phyloP scores from a whole-genome alignment of 2,888 invertebrate species.

The Xylota segnis region DNA sequence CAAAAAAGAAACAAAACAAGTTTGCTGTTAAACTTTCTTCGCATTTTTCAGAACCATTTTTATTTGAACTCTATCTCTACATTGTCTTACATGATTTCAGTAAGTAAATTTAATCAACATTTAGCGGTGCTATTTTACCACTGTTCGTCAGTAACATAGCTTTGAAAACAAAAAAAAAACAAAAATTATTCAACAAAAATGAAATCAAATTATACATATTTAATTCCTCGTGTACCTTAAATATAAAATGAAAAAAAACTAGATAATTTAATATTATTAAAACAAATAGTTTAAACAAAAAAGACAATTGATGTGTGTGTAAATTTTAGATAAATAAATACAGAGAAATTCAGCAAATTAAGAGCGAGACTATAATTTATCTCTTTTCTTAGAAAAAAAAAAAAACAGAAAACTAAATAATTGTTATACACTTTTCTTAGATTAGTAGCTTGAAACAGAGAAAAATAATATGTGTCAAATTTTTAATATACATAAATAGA shows the following conservation, averaged over 20 bases:
- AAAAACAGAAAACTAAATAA: conserved; percentile 15
- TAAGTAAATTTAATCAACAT: conserved; percentile 55
- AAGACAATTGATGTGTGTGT: conserved; percentile 41
- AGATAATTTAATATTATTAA: conserved; percentile 54
- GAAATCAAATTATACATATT: conserved; percentile 68
- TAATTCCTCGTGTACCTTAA: conserved; percentile 74
- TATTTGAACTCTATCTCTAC: conserved; percentile 15
- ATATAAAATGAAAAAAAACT: conserved; percentile 31
- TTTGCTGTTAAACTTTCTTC: conserved; percentile 51
- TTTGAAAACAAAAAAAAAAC: conserved; percentile 26
- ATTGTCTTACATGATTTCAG: conserved; percentile 23
- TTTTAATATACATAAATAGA: conserved; percentile 60
- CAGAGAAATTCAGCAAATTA: conserved; percentile 15
- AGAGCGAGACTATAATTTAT: conserved; percentile 50
- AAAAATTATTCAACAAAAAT: conserved; percentile 22
- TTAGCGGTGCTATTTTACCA: conserved; percentile 75
- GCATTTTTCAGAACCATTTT: conserved; percentile 31
- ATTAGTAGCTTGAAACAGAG: conserved; percentile 49
- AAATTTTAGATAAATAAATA: conserved; percentile 26
- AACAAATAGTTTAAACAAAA: conserved; percentile 13
- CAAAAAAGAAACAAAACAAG: conserved; percentile 39
- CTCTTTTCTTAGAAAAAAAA: conserved; percentile 17
- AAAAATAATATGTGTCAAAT: conserved; percentile 71
- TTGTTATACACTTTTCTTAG: conserved; percentile 43
- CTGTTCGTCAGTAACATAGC: conserved; percentile 51